Evolutionary conservation across 2,888 invertebrate genomes (phyloP).

Genomic region (Conops quadrifasciatus): DNA sequence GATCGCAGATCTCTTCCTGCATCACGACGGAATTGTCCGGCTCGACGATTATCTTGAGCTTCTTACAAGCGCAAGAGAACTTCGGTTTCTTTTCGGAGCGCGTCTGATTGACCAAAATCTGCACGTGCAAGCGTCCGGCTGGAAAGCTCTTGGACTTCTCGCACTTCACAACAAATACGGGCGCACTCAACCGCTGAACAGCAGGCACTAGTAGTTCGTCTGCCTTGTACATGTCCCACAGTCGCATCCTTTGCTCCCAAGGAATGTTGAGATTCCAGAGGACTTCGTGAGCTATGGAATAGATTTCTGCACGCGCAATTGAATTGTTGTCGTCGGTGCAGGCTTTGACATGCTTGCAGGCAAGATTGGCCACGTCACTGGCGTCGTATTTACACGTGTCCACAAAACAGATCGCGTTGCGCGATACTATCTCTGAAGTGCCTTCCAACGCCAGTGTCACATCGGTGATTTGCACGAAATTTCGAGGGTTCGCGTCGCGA

Average conservation of each 20-base stretch:
- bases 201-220: conserved; percentile 54
- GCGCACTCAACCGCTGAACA: conserved; percentile 58
- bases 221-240: conserved; percentile 57
- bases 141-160: conserved; percentile 56
- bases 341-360: conserved; percentile 60
- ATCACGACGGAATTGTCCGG: conserved; percentile 60
- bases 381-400: conserved; percentile 56
- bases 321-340: conserved; percentile 44
- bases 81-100: conserved; percentile 48
- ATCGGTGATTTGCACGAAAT: conserved; percentile 74
- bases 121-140: conserved; percentile 59
- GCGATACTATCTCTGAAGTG: conserved; percentile 58
- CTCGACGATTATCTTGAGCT: conserved; percentile 60
- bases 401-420: conserved; percentile 55
- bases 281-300: conserved; percentile 54
- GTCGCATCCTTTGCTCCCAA: conserved; percentile 53
- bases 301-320: conserved; percentile 50
- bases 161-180: conserved; percentile 61
- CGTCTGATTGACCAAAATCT: conserved; percentile 51
- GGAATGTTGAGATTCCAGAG: conserved; percentile 59
- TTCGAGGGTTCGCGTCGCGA: conserved; percentile 75
- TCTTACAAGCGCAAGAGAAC: conserved; percentile 61
- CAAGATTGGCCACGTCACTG: conserved; percentile 44
- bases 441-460: conserved; percentile 60
- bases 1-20: conserved; percentile 63